A percentile compares a stretch with the other conserved stretches of the same genome.
Conservation (phyloP, 2,888 invertebrate species). For the Nysson spinosus region DNA sequence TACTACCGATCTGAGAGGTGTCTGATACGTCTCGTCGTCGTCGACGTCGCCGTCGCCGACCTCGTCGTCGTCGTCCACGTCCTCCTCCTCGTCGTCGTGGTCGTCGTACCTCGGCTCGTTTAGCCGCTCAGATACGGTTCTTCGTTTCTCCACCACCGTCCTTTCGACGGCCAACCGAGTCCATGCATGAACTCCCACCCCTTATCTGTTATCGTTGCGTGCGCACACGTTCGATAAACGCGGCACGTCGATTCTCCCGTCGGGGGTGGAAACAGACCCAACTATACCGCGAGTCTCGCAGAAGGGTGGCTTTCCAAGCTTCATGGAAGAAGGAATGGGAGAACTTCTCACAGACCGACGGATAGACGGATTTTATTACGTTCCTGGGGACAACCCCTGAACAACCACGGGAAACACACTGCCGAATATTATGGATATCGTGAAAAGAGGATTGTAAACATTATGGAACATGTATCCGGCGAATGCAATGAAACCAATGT, state of each 20-base stretch:
- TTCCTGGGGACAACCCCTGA: too few species aligned
- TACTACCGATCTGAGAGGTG: too few species aligned
- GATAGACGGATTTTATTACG: too few species aligned
- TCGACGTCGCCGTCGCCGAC: constrained; percentile 48
- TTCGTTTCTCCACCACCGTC: constrained; percentile 54
- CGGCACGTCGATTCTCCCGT: constrained; percentile 70
- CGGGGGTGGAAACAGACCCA: constrained; percentile 57
- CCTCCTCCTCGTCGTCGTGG: constrained; percentile 21
- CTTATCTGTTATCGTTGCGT: constrained; percentile 67
- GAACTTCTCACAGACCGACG: too few species aligned
- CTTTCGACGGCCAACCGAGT: constrained; percentile 62
- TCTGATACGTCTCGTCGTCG: constrained; percentile 46
- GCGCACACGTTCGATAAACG: constrained; percentile 77
- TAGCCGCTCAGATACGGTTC: constrained; percentile 3
- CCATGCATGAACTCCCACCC: constrained; percentile 72
- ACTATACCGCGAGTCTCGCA: too few species aligned
- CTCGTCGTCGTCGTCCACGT: constrained; percentile 29
- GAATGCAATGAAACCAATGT: too few species aligned
- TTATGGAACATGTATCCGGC: too few species aligned
- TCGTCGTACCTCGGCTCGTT: constrained; percentile 16
- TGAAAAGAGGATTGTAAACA: too few species aligned
- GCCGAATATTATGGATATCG: too few species aligned
- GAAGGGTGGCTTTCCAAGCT: too few species aligned
- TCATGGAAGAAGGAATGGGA: too few species aligned
- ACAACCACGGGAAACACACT: too few species aligned